These are phyloP conservation scores for Thrips palmi DNA, from an alignment of 1,140 invertebrate species.

Conservation along the genomic window DNA sequence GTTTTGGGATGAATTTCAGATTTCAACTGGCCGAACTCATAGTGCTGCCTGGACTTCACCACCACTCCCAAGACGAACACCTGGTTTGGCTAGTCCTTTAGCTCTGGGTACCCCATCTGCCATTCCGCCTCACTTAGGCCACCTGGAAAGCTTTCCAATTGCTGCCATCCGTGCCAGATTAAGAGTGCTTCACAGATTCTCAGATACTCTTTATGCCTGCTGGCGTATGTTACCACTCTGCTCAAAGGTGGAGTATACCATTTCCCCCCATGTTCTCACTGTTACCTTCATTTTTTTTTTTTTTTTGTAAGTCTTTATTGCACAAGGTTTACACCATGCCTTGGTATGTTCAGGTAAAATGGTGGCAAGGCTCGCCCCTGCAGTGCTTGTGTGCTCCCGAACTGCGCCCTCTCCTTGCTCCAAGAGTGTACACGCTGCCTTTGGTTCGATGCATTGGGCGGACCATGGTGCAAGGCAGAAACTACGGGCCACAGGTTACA, in stretches of 20 bases:
- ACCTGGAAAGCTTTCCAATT: constrained; percentile 29
- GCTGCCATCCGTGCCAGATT: constrained; percentile 33
- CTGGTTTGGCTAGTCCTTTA: constrained; percentile 27
- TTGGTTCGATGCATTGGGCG: constrained; percentile 40
- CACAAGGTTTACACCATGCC: neutral
- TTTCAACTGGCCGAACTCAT: constrained; percentile 40
- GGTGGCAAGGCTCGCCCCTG: constrained; percentile 18
- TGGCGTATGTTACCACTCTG: constrained; percentile 39
- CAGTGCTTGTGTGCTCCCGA: constrained; percentile 26
- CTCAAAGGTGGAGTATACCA: constrained; percentile 17
- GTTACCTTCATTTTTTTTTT: neutral
- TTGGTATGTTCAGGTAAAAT: neutral
- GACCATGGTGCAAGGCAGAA: constrained; percentile 47
- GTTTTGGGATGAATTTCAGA: constrained; percentile 19
- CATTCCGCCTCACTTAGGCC: constrained; percentile 36
- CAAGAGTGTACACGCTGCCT: constrained; percentile 41
- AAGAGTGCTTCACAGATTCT: constrained; percentile 38
- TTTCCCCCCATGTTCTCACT: neutral
- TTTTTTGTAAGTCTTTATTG: neutral
- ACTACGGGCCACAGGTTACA: constrained; percentile 46
- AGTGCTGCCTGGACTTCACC: constrained; percentile 43
- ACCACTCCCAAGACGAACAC: constrained; percentile 25
- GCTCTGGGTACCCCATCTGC: constrained; percentile 31
- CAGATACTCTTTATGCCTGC: constrained; percentile 39
- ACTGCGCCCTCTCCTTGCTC: constrained; percentile 33